Conservation (phyloP, 1,140 invertebrate genomes). For the Drosophila sulfurigaster region DNA sequence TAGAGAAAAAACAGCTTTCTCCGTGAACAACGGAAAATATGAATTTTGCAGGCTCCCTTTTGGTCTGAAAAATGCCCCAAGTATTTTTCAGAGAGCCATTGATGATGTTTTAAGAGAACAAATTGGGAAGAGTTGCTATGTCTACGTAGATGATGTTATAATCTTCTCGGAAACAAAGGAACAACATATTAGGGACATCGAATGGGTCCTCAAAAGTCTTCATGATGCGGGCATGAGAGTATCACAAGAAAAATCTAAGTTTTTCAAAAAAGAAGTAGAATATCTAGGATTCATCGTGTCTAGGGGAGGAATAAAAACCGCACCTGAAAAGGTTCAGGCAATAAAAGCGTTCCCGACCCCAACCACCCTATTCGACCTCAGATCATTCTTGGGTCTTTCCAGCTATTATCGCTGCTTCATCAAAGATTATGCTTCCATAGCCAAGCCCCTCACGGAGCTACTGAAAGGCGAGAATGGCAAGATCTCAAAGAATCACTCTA, state of each 20-base stretch:
- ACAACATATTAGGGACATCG: constrained; percentile 14
- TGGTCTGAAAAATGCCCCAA: not conserved
- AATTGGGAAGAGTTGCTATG: constrained; percentile 19
- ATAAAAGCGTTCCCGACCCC: constrained; percentile 18
- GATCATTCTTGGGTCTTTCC: constrained; percentile 15
- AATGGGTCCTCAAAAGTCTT: constrained; percentile 15
- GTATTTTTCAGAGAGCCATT: constrained; percentile 5
- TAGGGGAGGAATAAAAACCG: constrained; percentile 5
- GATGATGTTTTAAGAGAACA: constrained; percentile 23
- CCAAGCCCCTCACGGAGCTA: constrained; percentile 8
- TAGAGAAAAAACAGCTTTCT: constrained; percentile 9
- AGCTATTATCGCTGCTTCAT: constrained; percentile 27
- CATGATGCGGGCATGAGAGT: constrained; percentile 28
- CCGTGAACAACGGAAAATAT: constrained; percentile 2
- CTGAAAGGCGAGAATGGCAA: constrained; percentile 25
- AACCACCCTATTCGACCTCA: constrained; percentile 10
- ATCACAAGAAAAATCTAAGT: constrained; percentile 12
- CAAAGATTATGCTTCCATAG: constrained; percentile 22
- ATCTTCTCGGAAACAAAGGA: constrained; percentile 25
- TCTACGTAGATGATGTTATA: constrained; percentile 21
- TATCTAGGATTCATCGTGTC: constrained; percentile 27
- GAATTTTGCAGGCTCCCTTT: constrained; percentile 15
- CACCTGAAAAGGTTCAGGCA: constrained; percentile 25
- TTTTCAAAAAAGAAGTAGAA: constrained; percentile 25
- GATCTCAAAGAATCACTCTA: constrained; percentile 17